These are phyloP conservation scores for Drosophila triauraria DNA, from an alignment of 1,140 invertebrate genomes.

Conservation along the genomic window DNA sequence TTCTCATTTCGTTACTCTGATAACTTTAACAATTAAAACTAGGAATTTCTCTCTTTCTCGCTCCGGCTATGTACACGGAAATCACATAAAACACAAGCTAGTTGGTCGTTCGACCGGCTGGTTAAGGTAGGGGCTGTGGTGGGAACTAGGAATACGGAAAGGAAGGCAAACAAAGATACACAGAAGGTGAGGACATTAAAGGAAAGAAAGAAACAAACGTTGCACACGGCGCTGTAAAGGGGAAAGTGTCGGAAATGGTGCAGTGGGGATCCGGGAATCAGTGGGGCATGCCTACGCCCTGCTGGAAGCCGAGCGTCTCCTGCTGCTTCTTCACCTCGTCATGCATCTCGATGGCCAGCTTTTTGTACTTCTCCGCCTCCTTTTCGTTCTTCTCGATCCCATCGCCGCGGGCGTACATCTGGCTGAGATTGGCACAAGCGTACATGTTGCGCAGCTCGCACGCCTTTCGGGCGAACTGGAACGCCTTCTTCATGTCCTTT, in stretches of 20 bases:
- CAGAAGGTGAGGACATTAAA: constrained; percentile 4
- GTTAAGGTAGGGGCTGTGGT: constrained; percentile 16
- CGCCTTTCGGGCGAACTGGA: constrained; percentile 89
- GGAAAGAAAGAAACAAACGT: constrained; percentile 1
- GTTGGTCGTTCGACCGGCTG: constrained; percentile 9
- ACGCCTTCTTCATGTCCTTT: constrained; percentile 91
- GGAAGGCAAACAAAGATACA: constrained; percentile 8
- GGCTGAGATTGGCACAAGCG: constrained; percentile 94
- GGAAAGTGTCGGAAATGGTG: background rate
- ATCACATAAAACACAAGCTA: constrained; percentile 21
- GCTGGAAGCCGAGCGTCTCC: constrained; percentile 88
- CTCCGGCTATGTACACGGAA: constrained; percentile 48
- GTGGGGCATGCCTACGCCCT: constrained; percentile 86
- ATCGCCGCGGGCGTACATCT: constrained; percentile 89
- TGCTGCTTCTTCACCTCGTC: constrained; percentile 88
- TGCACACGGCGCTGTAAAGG: constrained; percentile 10
- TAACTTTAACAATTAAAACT: constrained; percentile 79
- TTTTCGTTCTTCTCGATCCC: constrained; percentile 90
- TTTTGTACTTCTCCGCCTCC: constrained; percentile 90
- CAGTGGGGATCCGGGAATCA: constrained; percentile 32
- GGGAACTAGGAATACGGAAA: background rate
- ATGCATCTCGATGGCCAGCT: constrained; percentile 89
- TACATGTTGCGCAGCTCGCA: constrained; percentile 93
- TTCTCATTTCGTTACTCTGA: constrained; percentile 26
- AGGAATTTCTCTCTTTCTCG: constrained; percentile 45